Percentiles rank a stretch among this genome's conserved stretches.
These are phyloP conservation scores for Calyptomena viridis DNA, from an alignment of 2,113 vertebrate genomes.

Conservation along the genomic window DNA sequence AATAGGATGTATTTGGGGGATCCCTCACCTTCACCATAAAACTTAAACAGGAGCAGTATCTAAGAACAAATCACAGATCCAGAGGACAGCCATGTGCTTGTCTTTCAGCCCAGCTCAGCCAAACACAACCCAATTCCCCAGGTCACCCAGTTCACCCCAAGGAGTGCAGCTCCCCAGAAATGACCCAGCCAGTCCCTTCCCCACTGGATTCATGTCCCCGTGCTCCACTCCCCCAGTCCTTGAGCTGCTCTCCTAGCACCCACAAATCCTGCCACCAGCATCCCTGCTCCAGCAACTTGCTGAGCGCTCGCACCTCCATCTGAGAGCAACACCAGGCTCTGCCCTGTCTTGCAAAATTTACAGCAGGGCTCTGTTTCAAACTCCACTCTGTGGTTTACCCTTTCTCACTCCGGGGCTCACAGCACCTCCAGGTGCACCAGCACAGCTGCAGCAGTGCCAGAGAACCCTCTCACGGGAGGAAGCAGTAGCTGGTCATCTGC, in stretches of 20 bases:
- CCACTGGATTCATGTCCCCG: fast-evolving
- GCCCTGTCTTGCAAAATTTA: neutral
- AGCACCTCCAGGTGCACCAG: neutral
- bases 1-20: neutral
- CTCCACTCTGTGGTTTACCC: neutral
- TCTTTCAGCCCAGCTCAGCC: neutral
- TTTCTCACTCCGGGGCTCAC: neutral
- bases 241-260: neutral
- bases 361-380: neutral
- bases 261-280: neutral
- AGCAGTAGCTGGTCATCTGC: neutral
- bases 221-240: neutral
- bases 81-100: neutral
- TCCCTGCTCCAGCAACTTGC: fast-evolving
- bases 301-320: fast-evolving
- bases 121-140: neutral
- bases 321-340: fast-evolving
- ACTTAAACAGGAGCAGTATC: neutral
- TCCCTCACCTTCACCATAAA: neutral
- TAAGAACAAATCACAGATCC: neutral
- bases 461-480: fast-evolving
- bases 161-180: neutral
- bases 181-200: fast-evolving
- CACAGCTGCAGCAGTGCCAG: neutral
- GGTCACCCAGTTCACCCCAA: neutral